A percentile compares a stretch with the other conserved stretches of the same genome.
These are phyloP conservation scores for Sarotherodon lohbergeri DNA, from an alignment of 2,113 vertebrate species.

Conservation along the genomic window DNA sequence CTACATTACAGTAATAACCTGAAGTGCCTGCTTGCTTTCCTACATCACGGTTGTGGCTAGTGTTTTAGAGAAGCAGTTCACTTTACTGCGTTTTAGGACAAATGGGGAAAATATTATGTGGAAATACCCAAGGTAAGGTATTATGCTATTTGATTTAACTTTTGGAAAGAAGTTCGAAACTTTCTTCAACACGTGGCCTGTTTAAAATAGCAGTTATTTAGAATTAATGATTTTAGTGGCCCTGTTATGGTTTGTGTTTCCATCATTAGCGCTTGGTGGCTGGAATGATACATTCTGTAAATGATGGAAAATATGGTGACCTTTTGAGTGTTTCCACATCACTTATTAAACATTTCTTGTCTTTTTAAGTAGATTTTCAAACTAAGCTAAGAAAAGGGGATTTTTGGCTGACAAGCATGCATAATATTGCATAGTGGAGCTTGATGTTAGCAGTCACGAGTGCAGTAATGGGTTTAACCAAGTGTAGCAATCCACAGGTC, in stretches of 20 bases:
- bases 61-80: neutral
- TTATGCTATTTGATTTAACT: neutral
- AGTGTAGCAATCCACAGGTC: neutral
- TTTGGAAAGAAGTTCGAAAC: neutral
- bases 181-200: neutral
- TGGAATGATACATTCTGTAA: neutral
- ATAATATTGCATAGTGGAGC: neutral
- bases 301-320: neutral
- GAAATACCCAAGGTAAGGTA: conserved; percentile 31
- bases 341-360: neutral
- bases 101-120: conserved; percentile 26
- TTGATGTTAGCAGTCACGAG: neutral
- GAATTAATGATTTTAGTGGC: neutral
- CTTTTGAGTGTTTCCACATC: neutral
- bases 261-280: neutral
- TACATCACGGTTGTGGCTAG: neutral
- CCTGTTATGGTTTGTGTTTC: neutral
- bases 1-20: neutral
- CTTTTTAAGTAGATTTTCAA: neutral
- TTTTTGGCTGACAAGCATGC: neutral
- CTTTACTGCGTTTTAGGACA: neutral
- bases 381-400: neutral
- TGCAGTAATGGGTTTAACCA: neutral
- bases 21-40: neutral
- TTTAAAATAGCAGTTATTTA: neutral